phyloP scores from a whole-genome alignment of 2,797 vertebrate genomes.

The Ataeniobius toweri region DNA sequence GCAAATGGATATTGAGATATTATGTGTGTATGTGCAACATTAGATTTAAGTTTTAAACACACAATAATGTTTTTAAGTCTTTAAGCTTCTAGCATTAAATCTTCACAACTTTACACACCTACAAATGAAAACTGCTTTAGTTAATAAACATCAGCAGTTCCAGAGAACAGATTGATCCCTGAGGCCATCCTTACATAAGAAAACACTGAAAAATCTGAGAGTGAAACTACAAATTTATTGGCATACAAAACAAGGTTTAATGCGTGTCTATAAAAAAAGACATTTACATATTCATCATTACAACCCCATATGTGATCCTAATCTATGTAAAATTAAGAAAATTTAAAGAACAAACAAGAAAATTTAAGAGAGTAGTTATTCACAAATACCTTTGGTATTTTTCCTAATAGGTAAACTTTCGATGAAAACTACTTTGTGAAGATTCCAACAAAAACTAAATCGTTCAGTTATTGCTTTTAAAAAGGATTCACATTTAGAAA shows the following conservation, averaged over 20 bases:
- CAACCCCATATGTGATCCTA: background rate
- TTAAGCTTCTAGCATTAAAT: background rate
- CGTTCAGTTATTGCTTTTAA: too few relatives aligned
- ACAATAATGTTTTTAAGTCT: background rate
- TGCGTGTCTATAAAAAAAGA: background rate
- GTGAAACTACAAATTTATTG: too few relatives aligned
- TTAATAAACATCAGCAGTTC: too few relatives aligned
- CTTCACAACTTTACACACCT: too few relatives aligned
- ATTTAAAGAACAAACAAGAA: background rate
- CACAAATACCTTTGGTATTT: background rate
- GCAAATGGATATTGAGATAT: constrained; percentile 56
- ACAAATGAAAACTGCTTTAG: background rate
- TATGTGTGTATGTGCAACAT: constrained; percentile 12
- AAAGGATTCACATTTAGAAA: too few relatives aligned
- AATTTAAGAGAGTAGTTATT: background rate
- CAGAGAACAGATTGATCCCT: background rate
- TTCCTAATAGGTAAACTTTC: background rate
- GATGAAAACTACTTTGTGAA: background rate
- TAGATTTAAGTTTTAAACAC: background rate
- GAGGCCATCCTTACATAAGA: background rate
- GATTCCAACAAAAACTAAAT: background rate
- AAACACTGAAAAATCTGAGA: background rate
- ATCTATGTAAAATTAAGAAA: background rate
- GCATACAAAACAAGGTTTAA: too few relatives aligned
- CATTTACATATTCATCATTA: background rate